These are phyloP conservation scores for Flabesymbios commensalis DNA, from an alignment of 2,888 invertebrate species.

Conservation along the genomic window DNA sequence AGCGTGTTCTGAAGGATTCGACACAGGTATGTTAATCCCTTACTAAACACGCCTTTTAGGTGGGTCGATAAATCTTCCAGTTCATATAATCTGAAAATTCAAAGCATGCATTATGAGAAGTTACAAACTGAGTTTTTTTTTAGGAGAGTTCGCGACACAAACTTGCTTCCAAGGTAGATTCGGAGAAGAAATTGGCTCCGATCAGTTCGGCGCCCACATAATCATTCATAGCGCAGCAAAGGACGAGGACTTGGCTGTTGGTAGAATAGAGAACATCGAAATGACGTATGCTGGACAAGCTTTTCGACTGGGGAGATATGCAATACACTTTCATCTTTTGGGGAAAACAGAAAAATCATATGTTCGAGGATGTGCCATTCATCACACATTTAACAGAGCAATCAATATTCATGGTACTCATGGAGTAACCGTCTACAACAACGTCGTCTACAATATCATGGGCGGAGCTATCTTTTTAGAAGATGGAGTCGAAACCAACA, in stretches of 20 bases:
- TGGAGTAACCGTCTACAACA: conserved; percentile 22
- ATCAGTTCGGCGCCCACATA: conserved; percentile 53
- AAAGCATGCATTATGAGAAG: too few relatives aligned
- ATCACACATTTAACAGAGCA: conserved; percentile 37
- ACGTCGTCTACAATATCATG: conserved; percentile 37
- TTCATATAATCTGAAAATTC: too few relatives aligned
- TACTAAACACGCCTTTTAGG: too few relatives aligned
- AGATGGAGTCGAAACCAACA: conserved; percentile 37
- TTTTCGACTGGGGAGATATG: conserved; percentile 42
- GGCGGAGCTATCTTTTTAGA: conserved; percentile 43
- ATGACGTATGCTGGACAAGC: conserved; percentile 37
- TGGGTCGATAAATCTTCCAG: too few relatives aligned
- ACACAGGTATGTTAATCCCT: conserved; percentile 48
- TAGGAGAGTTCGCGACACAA: conserved; percentile 55
- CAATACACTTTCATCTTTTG: conserved; percentile 42
- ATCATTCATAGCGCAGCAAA: conserved; percentile 33
- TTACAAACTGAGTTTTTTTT: too few relatives aligned
- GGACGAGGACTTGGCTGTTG: conserved; percentile 14
- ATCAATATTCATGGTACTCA: conserved; percentile 38
- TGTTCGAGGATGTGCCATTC: conserved; percentile 34
- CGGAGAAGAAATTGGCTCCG: conserved; percentile 55
- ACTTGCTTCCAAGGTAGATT: conserved; percentile 57
- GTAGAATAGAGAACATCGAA: conserved; percentile 26
- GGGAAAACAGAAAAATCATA: conserved; percentile 37
- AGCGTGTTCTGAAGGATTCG: conserved; percentile 53